Evolutionary conservation across 2,888 invertebrate species (phyloP), one percentile per base, ranked within the genome.

Genomic region (Apodemia zela): DNA sequence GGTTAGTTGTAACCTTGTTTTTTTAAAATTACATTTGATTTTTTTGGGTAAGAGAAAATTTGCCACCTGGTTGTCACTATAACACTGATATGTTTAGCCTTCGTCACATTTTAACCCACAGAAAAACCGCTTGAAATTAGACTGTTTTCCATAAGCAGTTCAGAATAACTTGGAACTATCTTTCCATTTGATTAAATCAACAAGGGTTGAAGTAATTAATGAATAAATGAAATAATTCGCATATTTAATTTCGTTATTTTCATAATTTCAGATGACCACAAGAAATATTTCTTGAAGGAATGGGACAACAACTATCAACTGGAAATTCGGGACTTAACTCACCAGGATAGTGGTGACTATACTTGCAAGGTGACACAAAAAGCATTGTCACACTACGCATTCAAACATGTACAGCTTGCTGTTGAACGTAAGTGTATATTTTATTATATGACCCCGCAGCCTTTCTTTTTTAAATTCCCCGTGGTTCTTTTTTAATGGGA

Each of bases 291-390:
- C 1, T 73, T 87, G 13, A 75, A 72, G 47, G 70, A 72, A 33
- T 79, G 82, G 66, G 67, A 71, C 3, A 73, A 77, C 65, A 75
- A 72, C 59, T 72, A 85, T 66, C 76, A 81, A 8, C 65, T 91
- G 68, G 84, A 84, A 69, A 89, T 91, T 49, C 85, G 78, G 68
- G 82, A 82, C 62, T 71, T 90, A n/a, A 79, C 79, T 2, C 85
- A 88, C 64, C 76, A 75, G 59, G 90, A 89, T 66, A 78, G 82
- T 0, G 90, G 85, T 8, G 78, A 81, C 35, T 91, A 89, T 65
- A 78, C 82, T 35, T 91, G 91, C 68, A 87, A 87, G 73, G 85
- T 87, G 13, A 84, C 84, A 0, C 91, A 90, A 68, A 84, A 87
- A 65, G 75, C 73, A 0, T 72, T 91, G 21, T 85, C 85, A 0